Evolutionary conservation across 2,113 vertebrate species (phyloP), one percentile per base, ranked within the genome.

Genomic region (Struthio camelus): DNA sequence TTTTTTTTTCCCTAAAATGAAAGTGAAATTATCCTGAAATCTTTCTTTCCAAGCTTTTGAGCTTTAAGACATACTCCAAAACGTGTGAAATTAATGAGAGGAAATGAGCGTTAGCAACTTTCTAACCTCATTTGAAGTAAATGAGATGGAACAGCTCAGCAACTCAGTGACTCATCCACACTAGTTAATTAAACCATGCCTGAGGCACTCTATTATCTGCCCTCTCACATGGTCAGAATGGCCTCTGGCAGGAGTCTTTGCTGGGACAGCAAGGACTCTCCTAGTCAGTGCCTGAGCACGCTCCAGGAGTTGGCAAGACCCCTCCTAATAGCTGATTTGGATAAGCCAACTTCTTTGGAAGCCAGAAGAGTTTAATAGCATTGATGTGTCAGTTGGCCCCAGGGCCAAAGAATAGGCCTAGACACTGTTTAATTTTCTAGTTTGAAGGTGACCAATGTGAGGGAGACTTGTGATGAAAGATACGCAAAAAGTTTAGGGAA

Each of bases 151-250:
- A 46, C 42, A 81, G 25, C 42, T 46, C n/a, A 25, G 38, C 32
- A 94, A 8, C 79, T 77, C 27, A 66, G 42, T 75, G 86, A 93
- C n/a, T 94, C 54, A 94, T 95, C 65, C 85, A 24, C 50, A 81
- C 3, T 2, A 96, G 51, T 94, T 96, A 95, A 94, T 96, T 96
- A 96, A 94, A 91, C 28, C 14, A 51, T 94, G 94, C 94, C 91
- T 79, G 65, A 71, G 73, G 89, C 85, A 62, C 19, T 95, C 70
- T 79, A 53, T 91, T 95, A 81, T 91, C 91, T 95, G n/a, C 80
- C 80, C 53, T 85, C 71, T 80, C 32, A 77, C 36, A 54, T 77
- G 91, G 77, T 87, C 94, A 92, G 88, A 92, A 96, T 70, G 42
- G 23, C 95, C 42, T 81, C 58, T 96, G 86, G 65, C 91, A 85